Base-by-base conservation (phyloP, 2,888 invertebrate species). In the Drosophila leonis region DNA sequence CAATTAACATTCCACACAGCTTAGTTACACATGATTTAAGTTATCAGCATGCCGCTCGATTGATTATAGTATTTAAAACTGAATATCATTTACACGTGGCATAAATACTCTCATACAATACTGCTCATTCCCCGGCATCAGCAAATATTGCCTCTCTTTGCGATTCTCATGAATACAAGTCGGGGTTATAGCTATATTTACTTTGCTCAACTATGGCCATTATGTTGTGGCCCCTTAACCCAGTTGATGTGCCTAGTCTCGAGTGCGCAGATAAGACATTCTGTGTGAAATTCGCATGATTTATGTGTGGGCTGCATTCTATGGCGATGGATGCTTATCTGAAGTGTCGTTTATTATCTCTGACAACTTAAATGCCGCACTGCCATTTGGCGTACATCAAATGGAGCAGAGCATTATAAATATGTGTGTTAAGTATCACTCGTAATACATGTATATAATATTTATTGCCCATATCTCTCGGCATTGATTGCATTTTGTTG, bases 1-100 rank as follows among this genome's bases (percentile, higher is more conserved):
- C 61, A 79, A 76, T 79, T 79, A 75, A 75, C 46, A 65, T 76
- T 57, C 71, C 63, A 80, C 18, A 64, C 59, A 63, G 80, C 66
- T 82, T 73, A 85, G 80, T 76, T 63, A 69, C 67, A 83, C 71
- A 66, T 80, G 80, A 85, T 76, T 65, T 81, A 56, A 73, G 70
- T 78, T 68, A 86, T 83, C 78, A 83, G 78, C 52, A 64, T 55
- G 44, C 44, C 46, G 51, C 55, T 61, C 49, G 57, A 76, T 80
- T 76, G 72, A 72, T 72, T 72, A 52, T 56, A 65, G 73, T 63
- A 63, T 48, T 76, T 65, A 52, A 77, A 63, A 62, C 15, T n/a
- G 42, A 55, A 49, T 49, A 79, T 49, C 48, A 48, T 41, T 59
- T 62, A 35, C 72, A 80, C 62, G 49, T 77, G 66, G 57, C 41